Percentiles rank a stretch among this genome's conserved stretches.
Conservation (phyloP, 2,113 vertebrate genomes). For the Trachemys scripta region DNA sequence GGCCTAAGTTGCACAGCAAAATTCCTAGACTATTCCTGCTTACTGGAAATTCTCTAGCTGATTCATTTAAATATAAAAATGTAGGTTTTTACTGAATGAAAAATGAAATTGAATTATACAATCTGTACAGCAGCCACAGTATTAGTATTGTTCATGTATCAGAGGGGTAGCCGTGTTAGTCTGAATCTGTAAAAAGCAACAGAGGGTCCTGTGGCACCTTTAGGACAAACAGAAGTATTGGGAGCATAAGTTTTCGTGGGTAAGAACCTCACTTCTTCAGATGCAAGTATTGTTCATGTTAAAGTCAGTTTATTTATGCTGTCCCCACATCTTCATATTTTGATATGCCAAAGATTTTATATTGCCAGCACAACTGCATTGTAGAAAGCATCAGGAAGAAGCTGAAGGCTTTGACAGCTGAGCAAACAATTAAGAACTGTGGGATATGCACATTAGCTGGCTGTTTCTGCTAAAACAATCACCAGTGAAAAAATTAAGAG, state of each 20-base stretch:
- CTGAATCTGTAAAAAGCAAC: too few species aligned
- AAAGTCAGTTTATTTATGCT: not conserved
- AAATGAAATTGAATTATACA: not conserved
- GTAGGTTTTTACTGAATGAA: not conserved
- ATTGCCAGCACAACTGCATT: not conserved
- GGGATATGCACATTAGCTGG: rapidly evolving
- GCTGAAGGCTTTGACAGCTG: not conserved
- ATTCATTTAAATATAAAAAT: not conserved
- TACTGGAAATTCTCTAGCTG: not conserved
- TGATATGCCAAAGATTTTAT: not conserved
- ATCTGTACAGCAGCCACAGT: not conserved
- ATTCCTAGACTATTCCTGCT: not conserved
- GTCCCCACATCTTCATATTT: not conserved
- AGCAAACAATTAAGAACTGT: not conserved
- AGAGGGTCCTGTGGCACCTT: too few species aligned
- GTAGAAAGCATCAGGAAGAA: not conserved
- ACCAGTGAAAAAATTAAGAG: not conserved
- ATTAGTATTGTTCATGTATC: not conserved
- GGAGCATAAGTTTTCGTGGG: too few species aligned
- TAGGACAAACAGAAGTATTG: too few species aligned
- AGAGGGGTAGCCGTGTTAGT: too few species aligned
- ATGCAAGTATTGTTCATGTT: not conserved
- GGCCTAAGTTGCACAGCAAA: not conserved
- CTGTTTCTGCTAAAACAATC: not conserved
- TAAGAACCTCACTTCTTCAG: too few species aligned